Conservation (phyloP, 2,113 vertebrate genomes). For the Brachyhypopomus occidentalis region DNA sequence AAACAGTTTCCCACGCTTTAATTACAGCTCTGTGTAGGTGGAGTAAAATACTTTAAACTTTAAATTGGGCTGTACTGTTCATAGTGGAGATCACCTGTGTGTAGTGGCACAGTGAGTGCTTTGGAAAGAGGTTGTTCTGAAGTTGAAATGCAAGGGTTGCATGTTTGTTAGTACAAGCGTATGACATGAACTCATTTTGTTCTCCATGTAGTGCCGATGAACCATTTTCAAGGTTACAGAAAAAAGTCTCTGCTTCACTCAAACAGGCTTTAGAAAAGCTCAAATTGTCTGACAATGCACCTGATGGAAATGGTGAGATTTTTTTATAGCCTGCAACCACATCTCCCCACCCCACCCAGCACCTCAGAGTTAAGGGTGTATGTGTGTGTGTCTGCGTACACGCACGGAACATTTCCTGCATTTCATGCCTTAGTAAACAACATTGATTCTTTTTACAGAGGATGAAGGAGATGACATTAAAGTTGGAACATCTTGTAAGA, state of each 20-base stretch:
- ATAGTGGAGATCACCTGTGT: too few relatives aligned
- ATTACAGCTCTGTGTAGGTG: too few relatives aligned
- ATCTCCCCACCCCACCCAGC: too few relatives aligned
- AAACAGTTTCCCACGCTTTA: neutral
- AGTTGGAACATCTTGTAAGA: constrained; percentile 91
- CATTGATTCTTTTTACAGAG: constrained; percentile 73
- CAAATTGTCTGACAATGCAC: constrained; percentile 73
- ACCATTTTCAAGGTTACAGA: constrained; percentile 82
- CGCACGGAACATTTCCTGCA: constrained; percentile 14
- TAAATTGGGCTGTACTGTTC: too few relatives aligned
- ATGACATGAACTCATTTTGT: neutral
- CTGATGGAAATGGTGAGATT: constrained; percentile 79
- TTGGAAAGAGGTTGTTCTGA: neutral
- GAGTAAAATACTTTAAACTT: too few relatives aligned
- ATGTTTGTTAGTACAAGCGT: neutral
- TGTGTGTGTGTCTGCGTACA: neutral
- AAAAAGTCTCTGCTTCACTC: constrained; percentile 90
- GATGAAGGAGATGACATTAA: constrained; percentile 89
- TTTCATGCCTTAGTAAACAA: neutral
- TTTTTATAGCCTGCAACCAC: neutral
- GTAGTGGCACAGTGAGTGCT: too few relatives aligned
- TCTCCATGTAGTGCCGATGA: constrained; percentile 82
- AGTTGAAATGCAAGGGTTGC: neutral
- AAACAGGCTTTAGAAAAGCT: constrained; percentile 93
- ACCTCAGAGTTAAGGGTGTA: too few relatives aligned